phyloP scores from a whole-genome alignment of 2,113 vertebrate genomes.

The Corydoras sp. region DNA sequence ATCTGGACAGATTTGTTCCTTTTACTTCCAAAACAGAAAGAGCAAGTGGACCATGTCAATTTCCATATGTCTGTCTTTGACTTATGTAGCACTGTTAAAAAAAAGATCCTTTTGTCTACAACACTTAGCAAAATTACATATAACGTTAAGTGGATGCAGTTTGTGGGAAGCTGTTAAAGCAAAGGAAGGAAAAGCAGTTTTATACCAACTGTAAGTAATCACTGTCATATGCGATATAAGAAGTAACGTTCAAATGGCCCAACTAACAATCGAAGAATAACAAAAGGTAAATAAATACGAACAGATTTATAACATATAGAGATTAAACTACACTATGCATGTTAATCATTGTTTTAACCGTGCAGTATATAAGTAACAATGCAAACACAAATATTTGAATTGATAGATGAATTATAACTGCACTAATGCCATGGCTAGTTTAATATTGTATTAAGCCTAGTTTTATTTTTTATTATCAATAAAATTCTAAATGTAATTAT shows the following conservation, averaged over 20 bases:
- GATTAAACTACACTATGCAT: too few relatives aligned
- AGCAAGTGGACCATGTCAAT: conserved; percentile 35
- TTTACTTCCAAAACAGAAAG: conserved; percentile 28
- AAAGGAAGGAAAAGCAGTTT: background rate
- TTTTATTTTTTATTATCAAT: too few relatives aligned
- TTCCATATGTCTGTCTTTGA: conserved; percentile 33
- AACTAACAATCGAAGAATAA: background rate
- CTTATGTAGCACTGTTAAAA: conserved; percentile 19
- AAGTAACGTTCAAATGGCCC: too few relatives aligned
- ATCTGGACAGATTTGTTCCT: conserved; percentile 34
- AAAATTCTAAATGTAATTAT: too few relatives aligned
- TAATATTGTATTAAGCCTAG: too few relatives aligned
- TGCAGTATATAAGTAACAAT: background rate
- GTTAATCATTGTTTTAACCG: too few relatives aligned
- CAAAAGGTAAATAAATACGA: background rate
- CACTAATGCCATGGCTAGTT: too few relatives aligned
- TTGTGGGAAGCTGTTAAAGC: conserved; percentile 24
- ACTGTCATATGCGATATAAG: background rate
- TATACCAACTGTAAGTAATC: conserved; percentile 1
- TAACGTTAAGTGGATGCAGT: conserved; percentile 33
- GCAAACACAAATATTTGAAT: too few relatives aligned
- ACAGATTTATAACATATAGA: too few relatives aligned
- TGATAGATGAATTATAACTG: too few relatives aligned
- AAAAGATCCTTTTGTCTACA: conserved; percentile 31
- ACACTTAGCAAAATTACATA: conserved; percentile 49